Base-by-base conservation (phyloP, 92 coral and sea anemone genomes). In the Epizoanthus scotinus region DNA sequence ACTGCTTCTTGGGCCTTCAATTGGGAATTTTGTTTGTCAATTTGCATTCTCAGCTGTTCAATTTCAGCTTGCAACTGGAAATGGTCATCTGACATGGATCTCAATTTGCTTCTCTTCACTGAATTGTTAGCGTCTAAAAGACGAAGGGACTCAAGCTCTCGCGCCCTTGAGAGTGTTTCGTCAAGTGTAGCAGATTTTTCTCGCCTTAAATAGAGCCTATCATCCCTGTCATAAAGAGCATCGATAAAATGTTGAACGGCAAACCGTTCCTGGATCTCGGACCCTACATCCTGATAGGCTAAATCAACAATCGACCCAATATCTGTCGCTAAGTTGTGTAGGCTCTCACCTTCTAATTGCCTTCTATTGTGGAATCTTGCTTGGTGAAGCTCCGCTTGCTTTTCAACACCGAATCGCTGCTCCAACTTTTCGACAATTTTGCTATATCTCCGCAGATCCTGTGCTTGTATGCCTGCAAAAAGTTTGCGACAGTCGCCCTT, bases 171-270 rank as follows among this genome's bases (percentile, higher is more conserved):
- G 17, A 84, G 70, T 47, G 87, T 78, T 15, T 84, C 20, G 25
- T 83, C 71, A 61, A 59, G 19, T 26, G 42, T 75, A 38, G 17
- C 1, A 40, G 81, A 70, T 77, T 77, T 84, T 59, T 77, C 72
- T 52, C 78, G 58, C 18, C 78, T 71, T 17, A 84, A 67, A 50
- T 73, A 58, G 55, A 84, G 53, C 63, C 83, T 57, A 75, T 84
- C 83, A 13, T 84, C 52, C 7, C 31, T 80, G 56, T 67, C 53
- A 77, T 4, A 24, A 38, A 87, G 9, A 6, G 88, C 91, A 55
- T 87, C 91, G 20, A 87, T 82, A 24, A 84, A 87, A 28, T 84
- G 84, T 70, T 87, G 87, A 8, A 87, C 87, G 26, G 77, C 82
- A 55, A 82, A 86, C 54, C 87, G 66, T 77, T 83, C 90, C 59